phyloP scores from a whole-genome alignment of 2,113 vertebrate genomes.

The Merops nubicus region DNA sequence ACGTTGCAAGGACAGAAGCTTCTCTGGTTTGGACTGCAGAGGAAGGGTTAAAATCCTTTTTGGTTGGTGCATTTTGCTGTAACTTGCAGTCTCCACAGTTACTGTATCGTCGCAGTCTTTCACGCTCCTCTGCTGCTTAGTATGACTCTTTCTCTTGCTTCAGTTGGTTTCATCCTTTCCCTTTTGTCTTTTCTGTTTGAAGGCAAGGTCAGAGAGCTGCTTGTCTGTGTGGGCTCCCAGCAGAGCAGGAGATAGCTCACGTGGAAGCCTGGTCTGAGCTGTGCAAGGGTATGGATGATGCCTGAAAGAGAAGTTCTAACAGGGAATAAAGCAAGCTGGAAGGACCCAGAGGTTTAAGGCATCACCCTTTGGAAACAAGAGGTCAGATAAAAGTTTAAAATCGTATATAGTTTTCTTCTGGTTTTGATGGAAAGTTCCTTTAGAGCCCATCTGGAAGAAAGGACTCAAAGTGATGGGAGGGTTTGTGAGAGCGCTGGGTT shows the following conservation, averaged over 20 bases:
- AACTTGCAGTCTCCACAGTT: background rate
- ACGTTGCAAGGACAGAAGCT: background rate
- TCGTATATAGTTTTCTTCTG: slow-evolving; percentile 4
- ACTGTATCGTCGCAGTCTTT: background rate
- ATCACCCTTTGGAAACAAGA: slow-evolving; percentile 32
- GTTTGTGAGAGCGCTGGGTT: background rate
- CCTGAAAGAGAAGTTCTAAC: slow-evolving; percentile 56
- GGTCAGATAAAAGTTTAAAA: slow-evolving; percentile 34
- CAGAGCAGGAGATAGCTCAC: slow-evolving; percentile 50
- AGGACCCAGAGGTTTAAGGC: slow-evolving; percentile 35
- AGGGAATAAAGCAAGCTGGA: slow-evolving; percentile 22
- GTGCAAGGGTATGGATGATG: background rate
- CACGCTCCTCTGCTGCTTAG: background rate
- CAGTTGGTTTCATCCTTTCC: slow-evolving; percentile 21
- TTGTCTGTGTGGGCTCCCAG: slow-evolving; percentile 18
- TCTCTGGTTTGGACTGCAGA: background rate
- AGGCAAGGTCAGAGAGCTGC: slow-evolving; percentile 53
- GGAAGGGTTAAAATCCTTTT: background rate
- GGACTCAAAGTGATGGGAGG: background rate
- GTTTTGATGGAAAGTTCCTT: slow-evolving; percentile 59
- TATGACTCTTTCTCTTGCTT: background rate
- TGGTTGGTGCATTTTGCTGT: background rate
- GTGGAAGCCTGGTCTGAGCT: background rate
- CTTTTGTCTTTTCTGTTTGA: slow-evolving; percentile 65
- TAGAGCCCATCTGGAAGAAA: background rate